These are phyloP conservation scores for Andricus grossulariae DNA, from an alignment of 1,140 invertebrate species.

Conservation along the genomic window DNA sequence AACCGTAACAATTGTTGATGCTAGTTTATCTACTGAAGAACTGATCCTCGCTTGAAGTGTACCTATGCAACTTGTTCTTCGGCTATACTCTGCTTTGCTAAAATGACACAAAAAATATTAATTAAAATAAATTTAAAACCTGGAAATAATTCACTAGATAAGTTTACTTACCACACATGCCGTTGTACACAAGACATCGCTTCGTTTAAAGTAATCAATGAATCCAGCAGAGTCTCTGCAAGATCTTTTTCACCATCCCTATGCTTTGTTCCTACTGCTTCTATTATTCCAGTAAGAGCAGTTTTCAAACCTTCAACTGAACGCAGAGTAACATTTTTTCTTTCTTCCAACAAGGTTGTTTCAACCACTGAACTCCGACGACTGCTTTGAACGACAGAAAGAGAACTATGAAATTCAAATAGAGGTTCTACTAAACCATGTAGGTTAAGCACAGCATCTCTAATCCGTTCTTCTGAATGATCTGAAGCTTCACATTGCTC, in stretches of 20 bases:
- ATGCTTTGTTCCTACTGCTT: neutral
- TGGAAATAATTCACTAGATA: neutral
- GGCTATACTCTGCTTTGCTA: constrained; percentile 57
- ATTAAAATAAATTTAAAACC: neutral
- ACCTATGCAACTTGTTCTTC: constrained; percentile 45
- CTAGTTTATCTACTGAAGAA: constrained; percentile 56
- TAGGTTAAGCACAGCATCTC: constrained; percentile 46
- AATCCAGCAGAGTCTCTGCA: constrained; percentile 3
- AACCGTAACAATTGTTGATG: constrained; percentile 50
- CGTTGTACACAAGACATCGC: constrained; percentile 54
- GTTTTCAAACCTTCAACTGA: constrained; percentile 55
- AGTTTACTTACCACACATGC: constrained; percentile 48
- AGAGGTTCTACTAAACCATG: constrained; percentile 56
- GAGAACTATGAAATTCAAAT: constrained; percentile 60
- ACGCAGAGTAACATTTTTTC: constrained; percentile 60
- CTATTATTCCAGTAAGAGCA: constrained; percentile 38
- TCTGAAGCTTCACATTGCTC: constrained; percentile 35
- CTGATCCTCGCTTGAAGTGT: constrained; percentile 53
- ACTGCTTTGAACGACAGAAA: constrained; percentile 61
- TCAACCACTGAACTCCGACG: constrained; percentile 55
- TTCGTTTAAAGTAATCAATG: constrained; percentile 41
- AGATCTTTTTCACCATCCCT: constrained; percentile 1
- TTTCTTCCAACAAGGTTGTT: constrained; percentile 53
- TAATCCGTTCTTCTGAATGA: constrained; percentile 35
- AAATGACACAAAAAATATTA: constrained; percentile 33